Conservation (phyloP, 2,113 vertebrate genomes). For the Coreoperca whiteheadi region DNA sequence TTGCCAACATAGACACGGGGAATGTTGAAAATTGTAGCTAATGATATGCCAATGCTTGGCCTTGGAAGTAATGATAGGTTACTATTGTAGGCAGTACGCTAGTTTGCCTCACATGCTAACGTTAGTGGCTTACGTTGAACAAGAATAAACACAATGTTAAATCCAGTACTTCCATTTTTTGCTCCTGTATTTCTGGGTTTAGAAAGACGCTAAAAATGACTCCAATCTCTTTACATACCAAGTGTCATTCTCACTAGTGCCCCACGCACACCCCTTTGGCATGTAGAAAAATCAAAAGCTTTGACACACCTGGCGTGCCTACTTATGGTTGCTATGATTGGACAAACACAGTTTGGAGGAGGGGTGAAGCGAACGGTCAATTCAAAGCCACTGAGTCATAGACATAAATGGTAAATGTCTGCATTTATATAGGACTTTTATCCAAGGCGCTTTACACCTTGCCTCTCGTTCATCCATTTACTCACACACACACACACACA, state of each 20-base stretch:
- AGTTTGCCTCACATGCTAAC: neutral
- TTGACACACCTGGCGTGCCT: neutral
- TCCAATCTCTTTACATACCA: neutral
- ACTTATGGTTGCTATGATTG: neutral
- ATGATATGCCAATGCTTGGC: neutral
- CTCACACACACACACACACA: too few species aligned
- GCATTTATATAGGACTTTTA: neutral
- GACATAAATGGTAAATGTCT: neutral
- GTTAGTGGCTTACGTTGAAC: neutral
- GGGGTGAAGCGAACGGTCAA: neutral
- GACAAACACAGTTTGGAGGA: neutral
- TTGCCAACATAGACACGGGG: neutral
- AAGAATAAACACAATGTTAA: neutral
- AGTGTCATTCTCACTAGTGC: neutral
- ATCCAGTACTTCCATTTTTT: neutral
- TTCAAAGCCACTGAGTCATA: neutral
- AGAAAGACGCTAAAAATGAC: neutral
- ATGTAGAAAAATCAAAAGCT: neutral
- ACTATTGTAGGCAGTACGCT: neutral
- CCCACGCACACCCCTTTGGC: too few species aligned
- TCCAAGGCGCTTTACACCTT: neutral
- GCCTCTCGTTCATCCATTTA: neutral
- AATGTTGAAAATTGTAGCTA: neutral
- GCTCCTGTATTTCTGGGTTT: neutral
- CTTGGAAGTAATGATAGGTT: neutral